Percentiles rank a stretch among this genome's conserved stretches.
phyloP scores from a whole-genome alignment of 2,888 invertebrate species.

The Drosophila limbata region DNA sequence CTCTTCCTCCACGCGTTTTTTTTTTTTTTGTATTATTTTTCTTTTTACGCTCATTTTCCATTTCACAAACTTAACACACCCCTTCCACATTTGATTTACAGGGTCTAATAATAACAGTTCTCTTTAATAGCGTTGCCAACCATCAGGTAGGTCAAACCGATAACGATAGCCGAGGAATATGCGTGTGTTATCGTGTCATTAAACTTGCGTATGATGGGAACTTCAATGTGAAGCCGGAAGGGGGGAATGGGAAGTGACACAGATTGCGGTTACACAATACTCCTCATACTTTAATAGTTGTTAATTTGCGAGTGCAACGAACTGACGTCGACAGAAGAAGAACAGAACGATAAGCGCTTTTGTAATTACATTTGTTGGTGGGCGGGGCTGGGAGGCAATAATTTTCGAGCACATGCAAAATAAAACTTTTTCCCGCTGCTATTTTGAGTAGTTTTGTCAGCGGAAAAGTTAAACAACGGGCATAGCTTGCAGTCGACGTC shows the following conservation, averaged over 20 bases:
- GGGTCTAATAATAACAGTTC: conserved; percentile 15
- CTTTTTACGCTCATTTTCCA: no score
- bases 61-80: not conserved
- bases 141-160: conserved; percentile 35
- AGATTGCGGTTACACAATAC: conserved; percentile 46
- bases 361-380: conserved; percentile 69
- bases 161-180: conserved; percentile 36
- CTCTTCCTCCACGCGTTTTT: no score
- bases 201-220: conserved; percentile 27
- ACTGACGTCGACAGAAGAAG: conserved; percentile 47
- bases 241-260: conserved; percentile 38
- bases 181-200: conserved; percentile 55
- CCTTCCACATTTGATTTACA: not conserved
- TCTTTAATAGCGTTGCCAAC: conserved; percentile 24
- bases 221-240: not conserved
- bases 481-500: conserved; percentile 31
- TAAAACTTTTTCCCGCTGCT: conserved; percentile 49
- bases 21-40: no score
- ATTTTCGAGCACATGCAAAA: conserved; percentile 54
- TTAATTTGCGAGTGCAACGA: conserved; percentile 76
- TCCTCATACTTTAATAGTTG: conserved; percentile 48
- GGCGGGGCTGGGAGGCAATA: conserved; percentile 25
- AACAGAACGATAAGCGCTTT: conserved; percentile 65
- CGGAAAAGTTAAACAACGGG: conserved; percentile 64
- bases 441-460: conserved; percentile 72